These are phyloP conservation scores for Cebidichthys violaceus DNA, from an alignment of 2,113 vertebrate species.

Conservation along the genomic window DNA sequence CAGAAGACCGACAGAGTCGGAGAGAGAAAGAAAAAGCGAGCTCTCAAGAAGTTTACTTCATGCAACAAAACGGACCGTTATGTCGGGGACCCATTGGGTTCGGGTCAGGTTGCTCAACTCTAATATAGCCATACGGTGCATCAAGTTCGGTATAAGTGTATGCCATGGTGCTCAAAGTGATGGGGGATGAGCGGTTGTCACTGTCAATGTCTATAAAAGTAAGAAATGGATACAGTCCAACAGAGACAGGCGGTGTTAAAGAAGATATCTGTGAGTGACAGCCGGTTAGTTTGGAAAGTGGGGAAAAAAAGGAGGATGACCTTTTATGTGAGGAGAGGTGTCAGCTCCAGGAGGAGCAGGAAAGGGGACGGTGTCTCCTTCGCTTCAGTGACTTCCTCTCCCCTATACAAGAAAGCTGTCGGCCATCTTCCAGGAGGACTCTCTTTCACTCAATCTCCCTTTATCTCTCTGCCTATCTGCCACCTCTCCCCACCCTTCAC, in stretches of 20 bases:
- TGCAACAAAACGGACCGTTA: not conserved
- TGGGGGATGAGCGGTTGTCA: not conserved
- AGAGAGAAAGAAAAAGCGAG: not conserved
- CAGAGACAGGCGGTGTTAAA: constrained; percentile 33
- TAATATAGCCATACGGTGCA: not conserved
- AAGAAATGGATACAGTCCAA: constrained; percentile 43
- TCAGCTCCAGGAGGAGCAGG: constrained; percentile 63
- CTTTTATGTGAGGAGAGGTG: constrained; percentile 60
- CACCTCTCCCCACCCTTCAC: constrained; percentile 26
- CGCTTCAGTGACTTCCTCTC: constrained; percentile 67
- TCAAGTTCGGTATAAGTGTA: constrained; percentile 10
- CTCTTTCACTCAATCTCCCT: constrained; percentile 54
- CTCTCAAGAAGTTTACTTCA: not conserved
- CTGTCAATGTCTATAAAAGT: constrained; percentile 22
- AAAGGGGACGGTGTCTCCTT: constrained; percentile 62
- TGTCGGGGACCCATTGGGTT: not conserved
- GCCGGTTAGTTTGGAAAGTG: constrained; percentile 55
- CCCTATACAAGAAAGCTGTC: constrained; percentile 68
- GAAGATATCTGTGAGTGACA: constrained; percentile 69
- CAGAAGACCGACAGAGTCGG: not conserved
- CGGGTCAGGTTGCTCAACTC: not conserved
- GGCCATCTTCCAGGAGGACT: constrained; percentile 63
- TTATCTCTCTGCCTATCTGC: constrained; percentile 59
- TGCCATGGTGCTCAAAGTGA: constrained; percentile 5
- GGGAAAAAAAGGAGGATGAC: constrained; percentile 51